These are phyloP conservation scores for Stegophylla sp. DNA, from an alignment of 2,888 invertebrate species.

Conservation along the genomic window DNA sequence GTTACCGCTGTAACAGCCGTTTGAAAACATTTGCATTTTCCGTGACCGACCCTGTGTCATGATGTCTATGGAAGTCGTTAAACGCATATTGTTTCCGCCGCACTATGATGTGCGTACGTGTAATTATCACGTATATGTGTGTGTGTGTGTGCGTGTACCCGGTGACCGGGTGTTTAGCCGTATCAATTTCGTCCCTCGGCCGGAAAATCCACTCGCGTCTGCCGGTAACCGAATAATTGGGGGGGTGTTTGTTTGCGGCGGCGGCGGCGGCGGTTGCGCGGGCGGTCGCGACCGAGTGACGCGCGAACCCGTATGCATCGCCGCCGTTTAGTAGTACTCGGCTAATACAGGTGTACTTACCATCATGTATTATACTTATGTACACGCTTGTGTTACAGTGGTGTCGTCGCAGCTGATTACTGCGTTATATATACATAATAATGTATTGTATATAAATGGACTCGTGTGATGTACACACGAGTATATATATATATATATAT, in stretches of 20 bases:
- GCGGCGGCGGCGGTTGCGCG: too few relatives aligned
- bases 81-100: too few relatives aligned
- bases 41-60: too few relatives aligned
- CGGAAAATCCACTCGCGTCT: not conserved
- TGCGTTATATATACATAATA: not conserved
- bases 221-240: conserved; percentile 9
- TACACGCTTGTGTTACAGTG: not conserved
- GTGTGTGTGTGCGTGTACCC: not conserved
- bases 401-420: conserved; percentile 8
- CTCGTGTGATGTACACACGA: not conserved
- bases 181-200: conserved; percentile 40
- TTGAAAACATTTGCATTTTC: too few relatives aligned
- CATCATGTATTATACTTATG: not conserved
- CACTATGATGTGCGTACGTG: too few relatives aligned
- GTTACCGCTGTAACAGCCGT: too few relatives aligned
- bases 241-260: not conserved
- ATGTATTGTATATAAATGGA: too few relatives aligned
- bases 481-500: not conserved
- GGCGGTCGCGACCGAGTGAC: not conserved
- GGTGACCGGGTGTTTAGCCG: conserved; percentile 3
- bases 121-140: not conserved
- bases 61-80: too few relatives aligned
- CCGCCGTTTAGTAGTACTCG: too few relatives aligned
- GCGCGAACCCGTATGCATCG: not conserved
- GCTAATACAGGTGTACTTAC: too few relatives aligned